Evolutionary conservation across 2,888 invertebrate genomes (phyloP).

Genomic region (Eupsilia transversa): DNA sequence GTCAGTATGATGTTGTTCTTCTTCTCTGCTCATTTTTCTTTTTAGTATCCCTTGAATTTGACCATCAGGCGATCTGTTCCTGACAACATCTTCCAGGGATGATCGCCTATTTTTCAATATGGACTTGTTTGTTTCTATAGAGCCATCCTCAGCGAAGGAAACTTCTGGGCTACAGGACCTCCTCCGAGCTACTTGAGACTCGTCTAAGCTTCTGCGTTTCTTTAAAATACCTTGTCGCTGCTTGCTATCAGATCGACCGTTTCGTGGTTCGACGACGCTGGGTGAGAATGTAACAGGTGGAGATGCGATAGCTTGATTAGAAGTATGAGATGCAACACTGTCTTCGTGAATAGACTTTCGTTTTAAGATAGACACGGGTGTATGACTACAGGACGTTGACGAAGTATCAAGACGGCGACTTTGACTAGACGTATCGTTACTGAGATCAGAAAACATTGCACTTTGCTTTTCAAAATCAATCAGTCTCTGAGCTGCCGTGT

Average conservation of each 20-base stretch:
- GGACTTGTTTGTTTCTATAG: constrained; percentile 91
- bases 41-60: constrained; percentile 93
- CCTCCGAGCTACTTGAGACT: constrained; percentile 93
- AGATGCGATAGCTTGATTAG: constrained; percentile 90
- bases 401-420: constrained; percentile 86
- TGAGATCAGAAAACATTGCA: constrained; percentile 90
- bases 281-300: constrained; percentile 96
- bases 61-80: constrained; percentile 92
- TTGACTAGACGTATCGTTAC: constrained; percentile 89
- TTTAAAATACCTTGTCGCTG: constrained; percentile 95
- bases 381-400: constrained; percentile 83
- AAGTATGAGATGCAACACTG: constrained; percentile 84
- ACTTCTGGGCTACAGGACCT: constrained; percentile 93
- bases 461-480: constrained; percentile 90
- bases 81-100: constrained; percentile 93
- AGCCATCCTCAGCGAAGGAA: constrained; percentile 90
- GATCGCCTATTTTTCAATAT: constrained; percentile 93
- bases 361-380: constrained; percentile 92
- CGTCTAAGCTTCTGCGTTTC: constrained; percentile 95
- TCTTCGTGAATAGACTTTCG: constrained; percentile 92
- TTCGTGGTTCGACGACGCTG: constrained; percentile 92
- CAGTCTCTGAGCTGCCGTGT: constrained; percentile 89
- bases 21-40: constrained; percentile 92
- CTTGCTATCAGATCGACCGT: constrained; percentile 88
- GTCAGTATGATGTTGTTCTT: constrained; percentile 91